phyloP scores from a whole-genome alignment of 2,888 invertebrate species.

The Lasioglossum pauxillum region DNA sequence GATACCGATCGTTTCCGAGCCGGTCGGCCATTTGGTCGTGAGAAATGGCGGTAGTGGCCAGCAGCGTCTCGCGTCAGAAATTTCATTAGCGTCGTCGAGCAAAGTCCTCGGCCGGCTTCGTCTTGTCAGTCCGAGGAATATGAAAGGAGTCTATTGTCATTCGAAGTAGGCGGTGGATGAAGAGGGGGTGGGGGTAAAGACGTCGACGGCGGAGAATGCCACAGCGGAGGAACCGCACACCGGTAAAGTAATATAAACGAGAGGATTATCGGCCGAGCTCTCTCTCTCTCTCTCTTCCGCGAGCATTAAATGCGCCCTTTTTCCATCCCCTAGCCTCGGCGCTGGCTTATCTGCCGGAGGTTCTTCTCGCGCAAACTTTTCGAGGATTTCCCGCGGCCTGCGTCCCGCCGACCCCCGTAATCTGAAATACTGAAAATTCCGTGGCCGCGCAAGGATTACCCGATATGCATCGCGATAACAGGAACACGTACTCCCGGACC shows the following conservation, averaged over 20 bases:
- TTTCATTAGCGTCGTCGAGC: constrained; percentile 66
- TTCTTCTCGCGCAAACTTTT: constrained; percentile 56
- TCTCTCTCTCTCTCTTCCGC: constrained; percentile 26
- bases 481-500: constrained; percentile 36
- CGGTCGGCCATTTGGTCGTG: background rate
- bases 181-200: constrained; percentile 5
- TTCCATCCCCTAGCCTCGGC: constrained; percentile 24
- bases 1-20: background rate
- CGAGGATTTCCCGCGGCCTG: constrained; percentile 30
- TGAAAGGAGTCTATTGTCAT: constrained; percentile 64
- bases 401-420: constrained; percentile 26
- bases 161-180: constrained; percentile 10
- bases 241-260: constrained; percentile 76
- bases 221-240: constrained; percentile 43
- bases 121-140: constrained; percentile 63
- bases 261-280: constrained; percentile 74
- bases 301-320: constrained; percentile 67
- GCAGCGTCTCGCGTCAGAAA: constrained; percentile 53
- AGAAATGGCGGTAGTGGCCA: constrained; percentile 37
- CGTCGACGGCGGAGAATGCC: constrained; percentile 18
- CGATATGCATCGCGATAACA: constrained; percentile 53
- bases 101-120: constrained; percentile 50
- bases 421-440: constrained; percentile 47
- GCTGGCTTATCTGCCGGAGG: constrained; percentile 53
- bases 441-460: constrained; percentile 41